Evolutionary conservation across 2,113 vertebrate species (phyloP), one percentile per base, ranked within the genome.

Genomic region (Xiphophorus couchianus): DNA sequence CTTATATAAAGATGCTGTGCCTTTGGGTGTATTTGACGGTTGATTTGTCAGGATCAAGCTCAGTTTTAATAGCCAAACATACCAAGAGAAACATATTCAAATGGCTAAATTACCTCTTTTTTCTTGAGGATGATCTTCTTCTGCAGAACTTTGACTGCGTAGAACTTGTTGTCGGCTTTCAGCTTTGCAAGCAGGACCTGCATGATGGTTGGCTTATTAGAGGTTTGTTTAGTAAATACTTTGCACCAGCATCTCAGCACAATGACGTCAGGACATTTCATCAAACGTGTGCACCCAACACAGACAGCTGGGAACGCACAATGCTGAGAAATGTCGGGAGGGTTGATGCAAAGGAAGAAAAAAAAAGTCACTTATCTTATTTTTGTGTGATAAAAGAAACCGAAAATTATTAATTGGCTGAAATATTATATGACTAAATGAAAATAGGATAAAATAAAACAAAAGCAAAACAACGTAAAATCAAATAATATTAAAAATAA

Each of bases 51-150:
- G 44, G 44, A 51, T 1, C 14, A 51, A 51, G 19, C 4, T 19
- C 4, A 19, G 5, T 51, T 58, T 58, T 58, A 58, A n/a, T n/a
- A 58, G 51, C 25, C 8, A 58, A 58, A 58, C 9, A 58, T 58
- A 3, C 22, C 25, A 10, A 58, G 17, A 54, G 8, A 25, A 54
- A 25, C 7, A 54, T 17, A 31, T 12, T 1, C 37, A 67, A 42
- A 25, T 28, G 19, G 62, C 3, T 27, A 48, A 19, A 60, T 29
- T 39, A 80, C 97, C 97, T 99, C 98, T 84, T 99, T 98, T 74
- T 96, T 97, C 95, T 99, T 98, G 66, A 99, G 92, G 71, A 99
- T 97, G 39, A 96, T 95, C 91, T 99, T 99, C 93, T 99, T 99
- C 90, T 99, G 97, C 82, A 99, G 92, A 83, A 99, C 98, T 89